Evolutionary conservation across 2,888 invertebrate genomes (phyloP).

Genomic region (Lochmaea capreae): DNA sequence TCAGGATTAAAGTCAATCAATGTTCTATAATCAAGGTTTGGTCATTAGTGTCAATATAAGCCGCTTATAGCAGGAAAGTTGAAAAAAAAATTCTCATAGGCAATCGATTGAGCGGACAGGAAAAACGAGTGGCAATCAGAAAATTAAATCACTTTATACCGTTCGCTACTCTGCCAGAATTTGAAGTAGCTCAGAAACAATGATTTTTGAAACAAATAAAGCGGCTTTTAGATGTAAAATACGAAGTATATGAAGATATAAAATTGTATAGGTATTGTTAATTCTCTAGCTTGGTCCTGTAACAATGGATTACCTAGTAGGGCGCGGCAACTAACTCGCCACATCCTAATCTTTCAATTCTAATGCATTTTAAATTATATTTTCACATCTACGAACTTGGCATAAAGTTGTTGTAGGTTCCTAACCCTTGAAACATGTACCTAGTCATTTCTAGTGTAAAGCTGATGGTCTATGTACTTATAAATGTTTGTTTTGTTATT

Average conservation of each 20-base stretch:
- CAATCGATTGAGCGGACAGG: conserved; percentile 15
- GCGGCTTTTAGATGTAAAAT: background rate
- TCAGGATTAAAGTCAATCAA: conserved; percentile 26
- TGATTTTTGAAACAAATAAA: background rate
- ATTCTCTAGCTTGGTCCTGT: too few relatives aligned
- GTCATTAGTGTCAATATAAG: conserved; percentile 21
- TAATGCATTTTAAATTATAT: too few relatives aligned
- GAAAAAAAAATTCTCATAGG: conserved; percentile 12
- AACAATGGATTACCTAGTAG: too few relatives aligned
- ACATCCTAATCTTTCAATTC: too few relatives aligned
- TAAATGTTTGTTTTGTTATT: too few relatives aligned
- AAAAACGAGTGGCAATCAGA: conserved; percentile 22
- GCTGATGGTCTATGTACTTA: too few relatives aligned
- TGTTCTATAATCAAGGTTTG: conserved; percentile 19
- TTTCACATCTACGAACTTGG: too few relatives aligned
- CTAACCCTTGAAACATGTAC: too few relatives aligned
- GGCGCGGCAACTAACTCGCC: too few relatives aligned
- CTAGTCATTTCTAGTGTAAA: too few relatives aligned
- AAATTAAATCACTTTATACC: conserved; percentile 30
- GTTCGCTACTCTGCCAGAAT: background rate
- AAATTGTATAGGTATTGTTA: too few relatives aligned
- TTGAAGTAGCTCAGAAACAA: background rate
- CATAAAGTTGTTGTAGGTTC: too few relatives aligned
- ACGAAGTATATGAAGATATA: background rate
- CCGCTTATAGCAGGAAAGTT: background rate